phyloP scores from a whole-genome alignment of 2,113 vertebrate genomes.

The Ascaphus truei region DNA sequence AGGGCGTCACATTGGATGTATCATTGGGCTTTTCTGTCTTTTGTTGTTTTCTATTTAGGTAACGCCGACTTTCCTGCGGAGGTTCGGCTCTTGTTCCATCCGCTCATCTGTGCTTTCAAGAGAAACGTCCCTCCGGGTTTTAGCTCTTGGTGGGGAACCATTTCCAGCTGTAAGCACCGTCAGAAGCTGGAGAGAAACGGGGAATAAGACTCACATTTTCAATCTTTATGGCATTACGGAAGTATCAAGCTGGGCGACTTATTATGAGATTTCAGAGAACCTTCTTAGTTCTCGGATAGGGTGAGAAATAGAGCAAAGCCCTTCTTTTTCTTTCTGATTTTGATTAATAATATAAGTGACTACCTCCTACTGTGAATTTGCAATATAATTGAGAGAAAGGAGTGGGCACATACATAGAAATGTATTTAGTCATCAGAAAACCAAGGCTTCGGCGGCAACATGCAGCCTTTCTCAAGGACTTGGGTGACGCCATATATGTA shows the following conservation, averaged over 20 bases:
- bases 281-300: slow-evolving; percentile 55
- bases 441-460: no score
- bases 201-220: slow-evolving; percentile 81
- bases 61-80: slow-evolving; percentile 82
- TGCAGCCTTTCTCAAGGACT: no score
- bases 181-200: slow-evolving; percentile 74
- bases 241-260: slow-evolving; percentile 93
- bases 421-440: no score
- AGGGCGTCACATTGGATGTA: no score
- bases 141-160: slow-evolving; percentile 89
- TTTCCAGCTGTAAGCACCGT: slow-evolving; percentile 71
- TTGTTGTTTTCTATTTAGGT: slow-evolving; percentile 60
- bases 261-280: slow-evolving; percentile 72
- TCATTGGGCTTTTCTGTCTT: no score
- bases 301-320: no score
- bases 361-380: no score
- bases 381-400: neutral
- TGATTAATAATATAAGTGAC: neutral
- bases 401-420: no score
- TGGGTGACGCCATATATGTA: no score
- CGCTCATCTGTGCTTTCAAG: slow-evolving; percentile 69
- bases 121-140: slow-evolving; percentile 73
- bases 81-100: slow-evolving; percentile 72
- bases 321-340: neutral
- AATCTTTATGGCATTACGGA: slow-evolving; percentile 95